Base-by-base conservation (phyloP, 64 coral and sea anemone species). In the Montipora foliosa region DNA sequence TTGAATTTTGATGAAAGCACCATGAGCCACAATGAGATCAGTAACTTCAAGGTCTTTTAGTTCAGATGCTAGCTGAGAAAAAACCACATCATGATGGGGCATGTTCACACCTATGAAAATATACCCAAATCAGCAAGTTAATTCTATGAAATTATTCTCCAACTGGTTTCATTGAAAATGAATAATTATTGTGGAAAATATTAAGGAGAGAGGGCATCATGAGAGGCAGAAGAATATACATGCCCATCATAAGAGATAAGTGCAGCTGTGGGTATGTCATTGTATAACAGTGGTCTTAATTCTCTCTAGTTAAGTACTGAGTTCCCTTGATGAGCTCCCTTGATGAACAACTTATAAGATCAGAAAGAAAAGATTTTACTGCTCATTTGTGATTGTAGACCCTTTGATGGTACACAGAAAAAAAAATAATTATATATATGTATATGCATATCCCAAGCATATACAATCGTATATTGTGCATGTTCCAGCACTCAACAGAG, bases 71-170 rank as follows among this genome's bases (percentile, higher is more conserved):
- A 97, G 78, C 73, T 97, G 92, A 64, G 78, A 90, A 82, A 96
- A 97, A 61, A 97, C 91, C 19, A 94, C 87, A 90, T 97, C 89
- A 84, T 97, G 95, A 69, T 97, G 89, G 77, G 95, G 95, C 95
- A 97, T 97, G 83, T 97, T 97, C n/a, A 97, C 95, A 50, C 95
- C 92, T 97, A n/a, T 6, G 83, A 76, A 57, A 66, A 57, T 76
- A 21, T 2, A 64, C 1, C 7, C 2, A 3, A 64, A 29, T 29
- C 60, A 64, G 60, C 13, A 64, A 29, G 25, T n/a, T n/a, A n/a
- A n/a, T 64, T 14, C 60, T 2, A 11, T 12, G 13, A 64, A 64
- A 64, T 12, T 4, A 16, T 50, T 0, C 20, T 6, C 44, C 77
- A 15, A 48, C 46, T 6, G 11, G 77, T 8, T 17, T 9, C 0